Conservation (phyloP, 2,113 vertebrate genomes). For the Equus przewalskii region DNA sequence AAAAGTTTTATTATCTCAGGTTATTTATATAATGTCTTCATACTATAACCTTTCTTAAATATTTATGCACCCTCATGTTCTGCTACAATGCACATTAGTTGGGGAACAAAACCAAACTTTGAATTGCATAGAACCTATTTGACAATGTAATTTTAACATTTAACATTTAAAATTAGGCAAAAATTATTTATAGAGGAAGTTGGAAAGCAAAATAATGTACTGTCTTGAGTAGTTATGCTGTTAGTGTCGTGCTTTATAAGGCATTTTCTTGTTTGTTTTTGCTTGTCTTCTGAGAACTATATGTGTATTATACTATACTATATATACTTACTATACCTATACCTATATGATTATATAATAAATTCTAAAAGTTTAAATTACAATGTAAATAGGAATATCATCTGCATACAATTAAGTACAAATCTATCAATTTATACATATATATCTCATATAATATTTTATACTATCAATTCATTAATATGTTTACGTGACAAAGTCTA, state of each 20-base stretch:
- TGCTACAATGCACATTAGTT: neutral
- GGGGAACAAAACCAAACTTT: neutral
- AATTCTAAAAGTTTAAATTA: neutral
- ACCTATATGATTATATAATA: neutral
- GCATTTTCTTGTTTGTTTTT: neutral
- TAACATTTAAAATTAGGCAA: neutral
- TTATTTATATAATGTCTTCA: conserved; percentile 50
- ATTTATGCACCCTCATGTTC: neutral
- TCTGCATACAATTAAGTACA: neutral
- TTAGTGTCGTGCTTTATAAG: neutral
- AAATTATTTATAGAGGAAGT: neutral
- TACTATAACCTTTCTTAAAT: neutral
- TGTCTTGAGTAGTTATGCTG: neutral
- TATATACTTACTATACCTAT: neutral
- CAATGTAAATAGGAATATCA: neutral
- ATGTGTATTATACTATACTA: neutral
- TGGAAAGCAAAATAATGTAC: neutral
- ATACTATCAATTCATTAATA: neutral
- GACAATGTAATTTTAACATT: neutral
- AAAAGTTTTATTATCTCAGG: conserved; percentile 67
- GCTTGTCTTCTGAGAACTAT: neutral
- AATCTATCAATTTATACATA: neutral
- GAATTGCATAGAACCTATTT: neutral
- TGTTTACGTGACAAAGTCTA: neutral
- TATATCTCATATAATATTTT: neutral